Percentiles rank a stretch among this genome's conserved stretches.
These are phyloP conservation scores for Botrylloides violaceus DNA, from an alignment of 23 tunicate species.

Conservation along the genomic window DNA sequence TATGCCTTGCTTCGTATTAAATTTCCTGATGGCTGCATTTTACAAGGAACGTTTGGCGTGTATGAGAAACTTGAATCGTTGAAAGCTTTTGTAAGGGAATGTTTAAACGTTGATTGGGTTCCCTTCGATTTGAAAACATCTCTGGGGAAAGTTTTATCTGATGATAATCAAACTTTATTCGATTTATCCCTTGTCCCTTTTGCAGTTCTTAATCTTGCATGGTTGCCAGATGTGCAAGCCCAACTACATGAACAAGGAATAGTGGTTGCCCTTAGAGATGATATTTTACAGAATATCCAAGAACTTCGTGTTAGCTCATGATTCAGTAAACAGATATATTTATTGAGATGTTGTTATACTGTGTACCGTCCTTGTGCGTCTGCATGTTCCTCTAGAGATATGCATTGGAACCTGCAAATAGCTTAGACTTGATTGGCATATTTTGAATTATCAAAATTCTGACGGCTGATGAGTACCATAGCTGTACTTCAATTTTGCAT, in stretches of 20 bases:
- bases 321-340: no score
- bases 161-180: slow-evolving; percentile 36
- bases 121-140: slow-evolving; percentile 38
- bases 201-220: slow-evolving; percentile 43
- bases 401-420: no score
- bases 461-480: no score
- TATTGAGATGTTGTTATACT: no score
- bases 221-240: slow-evolving; percentile 51
- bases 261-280: slow-evolving; percentile 15
- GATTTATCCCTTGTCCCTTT: slow-evolving; percentile 40
- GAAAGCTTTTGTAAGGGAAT: slow-evolving; percentile 45
- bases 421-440: no score
- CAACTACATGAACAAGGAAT: slow-evolving; percentile 60
- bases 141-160: slow-evolving; percentile 22
- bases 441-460: no score
- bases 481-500: no score
- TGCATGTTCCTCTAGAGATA: no score
- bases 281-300: background rate
- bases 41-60: slow-evolving; percentile 81
- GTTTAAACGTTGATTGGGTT: slow-evolving; percentile 40
- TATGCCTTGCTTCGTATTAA: slow-evolving; percentile 45
- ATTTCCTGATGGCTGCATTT: slow-evolving; percentile 52
- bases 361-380: no score
- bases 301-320: no score
- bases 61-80: slow-evolving; percentile 40